Conservation (phyloP, 2,113 vertebrate genomes). For the Acanthisitta chloris region DNA sequence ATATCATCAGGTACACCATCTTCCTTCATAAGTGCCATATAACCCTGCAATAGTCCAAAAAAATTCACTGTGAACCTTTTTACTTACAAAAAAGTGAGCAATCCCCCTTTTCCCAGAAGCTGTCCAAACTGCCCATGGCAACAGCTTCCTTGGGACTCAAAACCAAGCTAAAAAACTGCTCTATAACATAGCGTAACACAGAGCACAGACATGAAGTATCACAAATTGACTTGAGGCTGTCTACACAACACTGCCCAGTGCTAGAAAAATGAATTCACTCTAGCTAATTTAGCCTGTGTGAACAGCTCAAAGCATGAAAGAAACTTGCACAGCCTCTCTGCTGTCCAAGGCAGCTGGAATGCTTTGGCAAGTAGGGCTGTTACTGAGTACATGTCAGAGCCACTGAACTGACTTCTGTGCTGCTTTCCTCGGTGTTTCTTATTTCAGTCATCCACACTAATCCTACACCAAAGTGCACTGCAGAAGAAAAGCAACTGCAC, state of each 20-base stretch:
- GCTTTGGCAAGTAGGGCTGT: neutral
- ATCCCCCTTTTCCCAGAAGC: neutral
- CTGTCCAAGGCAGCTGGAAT: neutral
- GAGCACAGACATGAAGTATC: neutral
- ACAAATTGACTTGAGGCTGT: neutral
- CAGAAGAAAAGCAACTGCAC: neutral
- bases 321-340: neutral
- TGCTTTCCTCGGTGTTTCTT: neutral
- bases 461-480: neutral
- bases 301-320: neutral
- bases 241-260: neutral
- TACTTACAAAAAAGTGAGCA: neutral
- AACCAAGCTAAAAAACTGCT: neutral
- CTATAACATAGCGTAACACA: neutral
- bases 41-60: constrained; percentile 79
- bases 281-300: neutral
- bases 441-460: neutral
- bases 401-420: neutral
- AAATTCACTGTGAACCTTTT: neutral
- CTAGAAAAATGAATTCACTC: neutral
- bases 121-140: neutral
- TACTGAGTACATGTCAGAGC: neutral
- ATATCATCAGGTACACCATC: constrained; percentile 96
- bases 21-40: constrained; percentile 96
- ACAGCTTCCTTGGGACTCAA: neutral